Evolutionary conservation across 2,113 vertebrate genomes (phyloP), one percentile per base, ranked within the genome.

Genomic region (Pipa parva): DNA sequence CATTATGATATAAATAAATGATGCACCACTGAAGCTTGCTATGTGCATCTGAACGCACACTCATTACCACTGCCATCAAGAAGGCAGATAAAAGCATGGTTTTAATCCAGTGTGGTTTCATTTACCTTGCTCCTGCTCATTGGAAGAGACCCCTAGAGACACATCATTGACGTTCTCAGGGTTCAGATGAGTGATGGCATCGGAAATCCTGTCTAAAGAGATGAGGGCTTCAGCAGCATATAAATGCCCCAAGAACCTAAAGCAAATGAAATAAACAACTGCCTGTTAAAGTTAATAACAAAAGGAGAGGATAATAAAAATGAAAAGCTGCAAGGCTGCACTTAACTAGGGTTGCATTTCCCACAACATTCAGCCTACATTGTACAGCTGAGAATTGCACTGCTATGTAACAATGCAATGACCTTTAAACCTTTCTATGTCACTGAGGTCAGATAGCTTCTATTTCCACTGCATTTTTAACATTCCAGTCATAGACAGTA

Each of bases 141-240:
- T 97, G 73, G 88, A 89, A 59, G 92, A 88, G 55, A 96, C 85
- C 31, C 93, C 97, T 15, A 99, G 82, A 31, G 92, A 98, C 67
- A 99, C 97, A 36, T 99, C 97, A 5, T 88, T 97, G 78, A 99
- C 90, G 1, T 99, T 98, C 78, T 99, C 97, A 0, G 97, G 96
- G 80, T 97, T 99, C 78, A 99, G 88, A 81, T 99, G 95, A 71
- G 90, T 82, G 66, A 99, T 99, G 18, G 97, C 97, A 57, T 99
- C 97, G 17, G 97, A 98, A 83, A 99, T 99, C 80, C 94, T 88
- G 88, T 99, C 97, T 76, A 99, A 77, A 75, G 97, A 97, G 81
- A 99, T 99, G 75, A 99, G 95, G 46, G 97, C 93, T 84, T 98
- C 97, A 69, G 97, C 96, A 17, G 96, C 97, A 24, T 98, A 99